Base-by-base conservation (phyloP, 2,113 vertebrate genomes). In the Chelonoidis abingdonii region DNA sequence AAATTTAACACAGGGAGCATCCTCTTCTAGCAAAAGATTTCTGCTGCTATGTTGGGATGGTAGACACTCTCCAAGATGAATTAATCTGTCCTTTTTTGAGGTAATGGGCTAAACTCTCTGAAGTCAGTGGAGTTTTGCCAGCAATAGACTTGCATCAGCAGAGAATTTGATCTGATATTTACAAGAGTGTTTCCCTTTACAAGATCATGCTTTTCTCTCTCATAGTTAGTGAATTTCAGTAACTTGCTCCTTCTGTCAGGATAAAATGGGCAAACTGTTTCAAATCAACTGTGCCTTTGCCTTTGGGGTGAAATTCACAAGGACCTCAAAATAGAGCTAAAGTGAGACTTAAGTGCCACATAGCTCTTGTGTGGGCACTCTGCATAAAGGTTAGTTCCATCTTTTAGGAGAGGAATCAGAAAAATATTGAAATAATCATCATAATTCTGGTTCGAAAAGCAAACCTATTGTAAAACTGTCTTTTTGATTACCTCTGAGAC, bases 151-250 rank as follows among this genome's bases (percentile, higher is more conserved):
- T 49, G 83, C n/a, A 12, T 25, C 78, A 41, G 38, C 53, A 87
- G 49, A 21, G 59, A 92, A 69, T n/a, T 78, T 78, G 12, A 27
- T 44, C 24, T 38, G 65, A 72, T 78, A 78, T 47, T 78, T 75
- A 59, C 10, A 56, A 72, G 35, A 0, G 5, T 75, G n/a, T 88
- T 93, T 92, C 85, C 56, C 17, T 91, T n/a, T 56, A 14, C 69
- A 78, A 22, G 27, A 87, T 47, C 31, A 80, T 81, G 89, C 89
- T 21, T 75, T 62, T 29, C 17, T 49, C 86, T 84, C 31, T 82
- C 41, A 86, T 41, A 86, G 75, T 94, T 94, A 53, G 13, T 41
- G n/a, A 79, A 85, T 89, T 97, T 79, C 65, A 88, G 79, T 52
- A 0, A 0, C 21, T 89, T 29, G 3, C 86, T 91, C 29, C 31